Evolutionary conservation across 2,888 invertebrate species (phyloP).

Genomic region (Eupithecia inturbata): DNA sequence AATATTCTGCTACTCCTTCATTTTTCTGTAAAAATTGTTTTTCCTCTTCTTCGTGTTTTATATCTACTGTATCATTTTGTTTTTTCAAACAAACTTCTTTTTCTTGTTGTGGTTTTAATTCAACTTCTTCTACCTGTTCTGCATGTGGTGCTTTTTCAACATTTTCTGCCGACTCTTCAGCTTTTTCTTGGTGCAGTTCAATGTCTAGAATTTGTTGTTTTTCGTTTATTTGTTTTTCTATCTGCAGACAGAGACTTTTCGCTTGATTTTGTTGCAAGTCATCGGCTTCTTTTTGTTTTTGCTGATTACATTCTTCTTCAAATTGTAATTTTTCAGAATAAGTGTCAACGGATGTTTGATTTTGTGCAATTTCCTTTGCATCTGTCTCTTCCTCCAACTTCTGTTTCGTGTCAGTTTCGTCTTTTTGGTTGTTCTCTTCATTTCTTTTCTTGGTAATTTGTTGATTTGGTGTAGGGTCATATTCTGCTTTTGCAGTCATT

Average conservation of each 20-base stretch:
- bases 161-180: not conserved
- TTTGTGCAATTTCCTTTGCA: not conserved
- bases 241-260: not conserved
- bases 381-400: not conserved
- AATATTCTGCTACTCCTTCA: not conserved
- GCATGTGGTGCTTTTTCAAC: not conserved
- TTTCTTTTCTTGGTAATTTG: not conserved
- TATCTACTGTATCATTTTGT: not conserved
- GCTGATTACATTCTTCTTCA: not conserved
- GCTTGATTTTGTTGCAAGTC: slow-evolving; percentile 4
- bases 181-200: not conserved
- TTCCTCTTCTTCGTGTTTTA: not conserved
- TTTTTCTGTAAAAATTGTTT: not conserved
- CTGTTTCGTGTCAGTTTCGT: not conserved
- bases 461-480: not conserved
- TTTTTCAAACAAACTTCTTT: slow-evolving; percentile 18
- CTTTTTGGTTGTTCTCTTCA: not conserved
- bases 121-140: slow-evolving; percentile 12
- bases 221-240: slow-evolving; percentile 29
- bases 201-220: not conserved
- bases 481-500: not conserved
- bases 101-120: slow-evolving; percentile 27
- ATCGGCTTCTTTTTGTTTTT: slow-evolving; percentile 6
- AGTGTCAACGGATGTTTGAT: not conserved
- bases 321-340: not conserved